These are phyloP conservation scores for Callipepla californica DNA, from an alignment of 2,113 vertebrate species.

Conservation along the genomic window DNA sequence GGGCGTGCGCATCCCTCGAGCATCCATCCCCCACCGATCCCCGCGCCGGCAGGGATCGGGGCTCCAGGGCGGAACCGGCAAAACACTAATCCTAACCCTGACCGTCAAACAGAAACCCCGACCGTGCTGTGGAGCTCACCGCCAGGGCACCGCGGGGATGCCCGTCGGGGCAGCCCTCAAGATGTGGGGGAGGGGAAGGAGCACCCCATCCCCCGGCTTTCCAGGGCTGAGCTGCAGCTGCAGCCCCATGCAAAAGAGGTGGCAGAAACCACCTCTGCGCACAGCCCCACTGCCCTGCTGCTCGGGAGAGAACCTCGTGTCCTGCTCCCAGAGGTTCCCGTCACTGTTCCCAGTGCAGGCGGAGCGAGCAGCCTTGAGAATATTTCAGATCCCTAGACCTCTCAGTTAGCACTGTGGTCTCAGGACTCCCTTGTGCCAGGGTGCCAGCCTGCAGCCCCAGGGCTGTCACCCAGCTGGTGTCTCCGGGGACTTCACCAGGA, in stretches of 20 bases:
- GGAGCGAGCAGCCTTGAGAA: fast-evolving
- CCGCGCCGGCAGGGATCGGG: neutral
- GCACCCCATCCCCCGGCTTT: neutral
- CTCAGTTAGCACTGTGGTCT: neutral
- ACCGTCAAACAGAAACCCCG: too few relatives aligned
- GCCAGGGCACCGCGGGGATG: fast-evolving
- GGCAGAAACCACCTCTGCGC: neutral
- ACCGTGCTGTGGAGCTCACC: neutral
- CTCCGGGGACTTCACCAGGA: neutral
- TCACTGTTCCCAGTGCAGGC: fast-evolving
- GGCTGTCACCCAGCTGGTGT: neutral
- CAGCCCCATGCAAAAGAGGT: neutral
- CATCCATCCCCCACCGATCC: neutral
- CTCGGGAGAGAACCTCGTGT: too few relatives aligned
- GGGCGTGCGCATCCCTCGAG: neutral
- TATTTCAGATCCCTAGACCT: neutral
- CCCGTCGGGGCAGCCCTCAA: neutral
- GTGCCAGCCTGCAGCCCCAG: fast-evolving
- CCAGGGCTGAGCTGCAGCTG: neutral
- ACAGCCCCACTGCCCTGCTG: fast-evolving
- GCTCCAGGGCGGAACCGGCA: neutral
- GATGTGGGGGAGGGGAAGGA: neutral
- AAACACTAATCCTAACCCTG: too few relatives aligned
- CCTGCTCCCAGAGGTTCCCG: too few relatives aligned
- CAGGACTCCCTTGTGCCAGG: fast-evolving